Evolutionary conservation across 2,888 invertebrate species (phyloP), one percentile per base, ranked within the genome.

Genomic region (Autographa gamma): DNA sequence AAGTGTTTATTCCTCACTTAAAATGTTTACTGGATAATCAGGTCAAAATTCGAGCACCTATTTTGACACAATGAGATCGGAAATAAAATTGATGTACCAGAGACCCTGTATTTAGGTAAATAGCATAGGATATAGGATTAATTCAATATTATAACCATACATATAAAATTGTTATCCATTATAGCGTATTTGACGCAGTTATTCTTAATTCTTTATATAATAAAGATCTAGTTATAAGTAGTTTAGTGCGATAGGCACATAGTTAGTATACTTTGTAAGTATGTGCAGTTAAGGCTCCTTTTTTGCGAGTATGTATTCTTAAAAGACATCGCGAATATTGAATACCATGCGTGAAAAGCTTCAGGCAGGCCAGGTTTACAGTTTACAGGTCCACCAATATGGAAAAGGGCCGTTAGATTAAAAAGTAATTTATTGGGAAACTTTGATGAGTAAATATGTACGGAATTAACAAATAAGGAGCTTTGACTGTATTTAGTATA

Each of bases 401-500:
- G n/a, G n/a, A n/a, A n/a, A n/a, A n/a, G n/a, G n/a, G n/a, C n/a
- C n/a, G n/a, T n/a, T n/a, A n/a, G n/a, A n/a, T n/a, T n/a, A n/a
- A n/a, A n/a, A n/a, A n/a, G n/a, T n/a, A n/a, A n/a, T n/a, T n/a
- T n/a, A n/a, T n/a, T n/a, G n/a, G n/a, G n/a, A n/a, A n/a, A n/a
- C n/a, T n/a, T n/a, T n/a, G n/a, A n/a, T n/a, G n/a, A n/a, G n/a
- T n/a, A n/a, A n/a, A n/a, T 38, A 38, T 11, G 38, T 6, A 34
- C 34, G 34, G 38, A 38, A 16, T 1, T 48, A 0, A n/a, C 48
- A 14, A n/a, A n/a, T n/a, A n/a, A n/a, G 48, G n/a, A 48, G n/a
- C 48, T n/a, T 48, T 48, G 16, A 48, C 48, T 48, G 48, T 48
- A n/a, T 48, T 25, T 48, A n/a, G n/a, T n/a, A 48, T 48, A 48